A percentile compares a stretch with the other conserved stretches of the same genome.
These are phyloP conservation scores for Carcina quercana DNA, from an alignment of 2,888 invertebrate species.

Conservation along the genomic window DNA sequence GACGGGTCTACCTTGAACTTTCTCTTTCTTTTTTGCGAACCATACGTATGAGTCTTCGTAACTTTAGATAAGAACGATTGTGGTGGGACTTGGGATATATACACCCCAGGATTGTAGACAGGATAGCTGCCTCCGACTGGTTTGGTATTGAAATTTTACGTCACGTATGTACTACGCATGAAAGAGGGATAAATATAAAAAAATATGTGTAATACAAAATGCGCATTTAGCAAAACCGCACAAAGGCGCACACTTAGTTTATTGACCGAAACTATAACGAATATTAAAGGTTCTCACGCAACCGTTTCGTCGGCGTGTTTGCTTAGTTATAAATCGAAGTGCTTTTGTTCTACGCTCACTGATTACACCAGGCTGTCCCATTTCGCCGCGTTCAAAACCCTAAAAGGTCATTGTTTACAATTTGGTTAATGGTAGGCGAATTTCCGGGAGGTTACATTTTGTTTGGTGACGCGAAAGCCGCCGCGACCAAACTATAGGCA, in stretches of 20 bases:
- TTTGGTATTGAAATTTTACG: too few relatives aligned
- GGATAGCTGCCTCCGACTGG: too few relatives aligned
- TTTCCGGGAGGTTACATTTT: too few relatives aligned
- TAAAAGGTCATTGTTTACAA: constrained; percentile 2
- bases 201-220: background rate
- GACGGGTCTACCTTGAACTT: constrained; percentile 41
- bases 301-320: constrained; percentile 21
- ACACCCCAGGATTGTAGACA: too few relatives aligned
- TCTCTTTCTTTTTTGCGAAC: constrained; percentile 31
- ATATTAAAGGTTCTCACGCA: constrained; percentile 27
- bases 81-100: too few relatives aligned
- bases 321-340: constrained; percentile 15
- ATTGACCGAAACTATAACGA: constrained; percentile 24
- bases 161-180: background rate
- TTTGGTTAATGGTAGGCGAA: constrained; percentile 4
- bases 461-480: too few relatives aligned
- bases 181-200: background rate
- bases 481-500: too few relatives aligned
- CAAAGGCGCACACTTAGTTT: constrained; percentile 14
- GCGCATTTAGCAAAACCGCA: background rate
- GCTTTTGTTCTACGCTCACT: constrained; percentile 11
- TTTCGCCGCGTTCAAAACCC: too few relatives aligned
- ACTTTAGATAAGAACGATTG: too few relatives aligned
- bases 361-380: constrained; percentile 9
- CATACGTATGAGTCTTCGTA: too few relatives aligned